Evolutionary conservation across 2,113 vertebrate genomes (phyloP).

Genomic region (Siniperca knerii): DNA sequence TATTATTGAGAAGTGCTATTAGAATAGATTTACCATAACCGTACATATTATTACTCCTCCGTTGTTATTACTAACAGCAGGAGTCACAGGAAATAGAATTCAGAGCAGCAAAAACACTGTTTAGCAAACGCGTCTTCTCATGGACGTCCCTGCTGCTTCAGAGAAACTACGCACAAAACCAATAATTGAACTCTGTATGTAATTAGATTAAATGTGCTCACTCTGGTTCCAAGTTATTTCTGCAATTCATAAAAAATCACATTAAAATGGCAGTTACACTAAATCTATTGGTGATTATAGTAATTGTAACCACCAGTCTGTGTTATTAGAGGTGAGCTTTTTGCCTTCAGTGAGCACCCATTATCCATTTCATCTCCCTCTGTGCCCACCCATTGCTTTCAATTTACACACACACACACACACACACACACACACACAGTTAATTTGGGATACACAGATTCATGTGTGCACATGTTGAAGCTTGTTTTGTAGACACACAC

Average conservation of each 20-base stretch:
- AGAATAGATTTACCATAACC: too few species aligned
- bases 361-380: constrained; percentile 38
- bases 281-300: constrained; percentile 54
- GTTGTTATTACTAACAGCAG: not conserved
- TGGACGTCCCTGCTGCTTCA: not conserved
- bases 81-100: not conserved
- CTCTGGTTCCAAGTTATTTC: constrained; percentile 45
- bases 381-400: constrained; percentile 37
- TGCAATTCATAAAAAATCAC: constrained; percentile 39
- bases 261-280: constrained; percentile 40
- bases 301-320: constrained; percentile 47
- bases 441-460: not conserved
- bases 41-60: not conserved
- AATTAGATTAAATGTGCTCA: constrained; percentile 53
- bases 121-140: constrained; percentile 3
- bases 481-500: not conserved
- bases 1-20: too few species aligned
- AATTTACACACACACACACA: constrained; percentile 1
- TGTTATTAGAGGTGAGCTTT: constrained; percentile 61
- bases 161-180: constrained; percentile 4
- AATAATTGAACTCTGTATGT: constrained; percentile 26
- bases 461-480: not conserved
- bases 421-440: not conserved
- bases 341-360: constrained; percentile 48
- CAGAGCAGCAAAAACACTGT: not conserved